These are phyloP conservation scores for Pyrrhosoma nymphula DNA, from an alignment of 2,888 invertebrate genomes.

Conservation along the genomic window DNA sequence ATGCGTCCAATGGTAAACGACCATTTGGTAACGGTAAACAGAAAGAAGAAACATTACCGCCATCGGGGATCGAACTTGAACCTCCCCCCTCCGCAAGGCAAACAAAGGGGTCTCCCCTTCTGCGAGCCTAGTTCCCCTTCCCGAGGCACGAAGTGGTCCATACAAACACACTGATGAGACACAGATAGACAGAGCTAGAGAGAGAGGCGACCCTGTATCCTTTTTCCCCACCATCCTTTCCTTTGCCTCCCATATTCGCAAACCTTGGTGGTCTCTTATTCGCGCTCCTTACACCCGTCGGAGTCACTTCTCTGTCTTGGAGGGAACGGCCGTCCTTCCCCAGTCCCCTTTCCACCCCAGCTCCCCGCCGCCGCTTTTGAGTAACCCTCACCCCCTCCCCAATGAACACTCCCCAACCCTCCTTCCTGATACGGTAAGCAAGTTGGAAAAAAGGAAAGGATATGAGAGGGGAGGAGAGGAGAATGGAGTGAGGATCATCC, in stretches of 20 bases:
- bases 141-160: no score
- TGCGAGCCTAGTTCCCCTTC: no score
- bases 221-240: neutral
- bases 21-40: neutral
- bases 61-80: neutral
- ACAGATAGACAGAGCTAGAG: neutral
- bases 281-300: no score
- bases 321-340: conserved; percentile 56
- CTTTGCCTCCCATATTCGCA: neutral
- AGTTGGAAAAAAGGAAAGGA: neutral
- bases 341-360: neutral
- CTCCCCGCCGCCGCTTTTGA: neutral
- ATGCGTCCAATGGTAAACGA: no score
- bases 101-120: no score
- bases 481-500: no score
- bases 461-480: neutral
- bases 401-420: neutral
- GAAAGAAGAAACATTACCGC: neutral
- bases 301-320: neutral
- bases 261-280: conserved; percentile 25
- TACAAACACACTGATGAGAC: no score
- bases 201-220: neutral
- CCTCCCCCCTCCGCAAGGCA: neutral
- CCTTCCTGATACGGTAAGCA: conserved; percentile 58
- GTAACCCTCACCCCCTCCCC: neutral